Conservation (phyloP, 2,888 invertebrate species). For the Lasioglossum villosulum region DNA sequence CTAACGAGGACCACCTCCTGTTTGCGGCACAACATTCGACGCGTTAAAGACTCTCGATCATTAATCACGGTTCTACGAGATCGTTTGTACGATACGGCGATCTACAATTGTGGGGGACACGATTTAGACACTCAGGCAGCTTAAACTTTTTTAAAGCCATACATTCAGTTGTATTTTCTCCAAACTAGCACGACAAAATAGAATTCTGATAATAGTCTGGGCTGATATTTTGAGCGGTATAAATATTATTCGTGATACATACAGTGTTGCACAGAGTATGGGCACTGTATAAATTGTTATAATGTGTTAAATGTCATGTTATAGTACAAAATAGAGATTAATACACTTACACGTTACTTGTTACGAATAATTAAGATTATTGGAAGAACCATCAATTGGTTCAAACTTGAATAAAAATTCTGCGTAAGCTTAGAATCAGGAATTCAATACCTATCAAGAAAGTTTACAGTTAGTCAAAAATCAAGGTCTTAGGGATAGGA, state of each 20-base stretch:
- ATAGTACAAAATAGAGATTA: neutral
- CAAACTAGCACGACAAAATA: neutral
- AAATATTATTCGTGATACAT: neutral
- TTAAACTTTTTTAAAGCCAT: neutral
- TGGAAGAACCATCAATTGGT: neutral
- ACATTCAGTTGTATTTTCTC: neutral
- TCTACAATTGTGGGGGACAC: neutral
- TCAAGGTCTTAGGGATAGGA: neutral
- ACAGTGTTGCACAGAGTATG: too few relatives aligned
- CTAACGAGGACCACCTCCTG: conserved; percentile 12
- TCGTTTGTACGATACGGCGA: neutral
- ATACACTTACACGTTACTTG: neutral
- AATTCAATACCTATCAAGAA: neutral
- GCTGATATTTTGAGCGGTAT: neutral
- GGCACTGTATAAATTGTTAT: neutral
- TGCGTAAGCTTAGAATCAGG: too few relatives aligned
- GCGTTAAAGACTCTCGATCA: neutral
- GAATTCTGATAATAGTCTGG: neutral
- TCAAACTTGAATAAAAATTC: neutral
- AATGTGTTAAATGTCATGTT: neutral
- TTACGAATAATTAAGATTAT: neutral
- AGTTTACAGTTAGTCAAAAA: neutral
- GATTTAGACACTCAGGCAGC: neutral
- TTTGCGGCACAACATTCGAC: neutral
- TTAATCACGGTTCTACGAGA: neutral